Evolutionary conservation across 2,888 invertebrate genomes (phyloP).

Genomic region (Dorcus parallelipipedus): DNA sequence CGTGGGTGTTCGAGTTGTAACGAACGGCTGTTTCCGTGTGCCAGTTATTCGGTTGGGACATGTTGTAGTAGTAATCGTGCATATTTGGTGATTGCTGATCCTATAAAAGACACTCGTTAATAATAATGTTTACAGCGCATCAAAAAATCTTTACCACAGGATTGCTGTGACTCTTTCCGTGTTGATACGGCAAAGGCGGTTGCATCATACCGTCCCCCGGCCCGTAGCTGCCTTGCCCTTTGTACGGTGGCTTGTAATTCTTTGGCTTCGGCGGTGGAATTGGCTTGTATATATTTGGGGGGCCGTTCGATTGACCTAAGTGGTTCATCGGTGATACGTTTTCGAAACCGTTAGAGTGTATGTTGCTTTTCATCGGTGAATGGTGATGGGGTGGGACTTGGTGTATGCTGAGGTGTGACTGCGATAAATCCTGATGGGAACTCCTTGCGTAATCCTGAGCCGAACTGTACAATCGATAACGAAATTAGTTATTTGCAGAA

Average conservation of each 20-base stretch:
- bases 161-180: conserved; percentile 49
- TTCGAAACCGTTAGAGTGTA: conserved; percentile 40
- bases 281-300: conserved; percentile 67
- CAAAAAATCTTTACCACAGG: conserved; percentile 39
- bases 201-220: conserved; percentile 38
- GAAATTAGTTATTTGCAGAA: too few relatives aligned
- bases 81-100: conserved; percentile 41
- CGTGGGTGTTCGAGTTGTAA: conserved; percentile 39
- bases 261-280: conserved; percentile 92
- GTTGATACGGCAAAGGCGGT: conserved; percentile 42
- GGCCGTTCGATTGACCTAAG: conserved; percentile 24
- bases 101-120: conserved; percentile 24
- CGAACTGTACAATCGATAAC: conserved; percentile 25
- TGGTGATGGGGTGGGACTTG: conserved; percentile 39
- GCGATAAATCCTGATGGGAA: conserved; percentile 47
- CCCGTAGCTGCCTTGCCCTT: conserved; percentile 34
- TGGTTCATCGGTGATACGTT: conserved; percentile 34
- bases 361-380: conserved; percentile 39
- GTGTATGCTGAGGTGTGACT: conserved; percentile 45
- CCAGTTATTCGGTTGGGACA: conserved; percentile 35
- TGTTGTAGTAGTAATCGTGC: conserved; percentile 33
- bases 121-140: not conserved
- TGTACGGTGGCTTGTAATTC: conserved; percentile 76
- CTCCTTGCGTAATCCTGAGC: conserved; percentile 40
- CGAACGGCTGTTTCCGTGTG: conserved; percentile 37